These are phyloP conservation scores for Diceros bicornis DNA, from an alignment of 2,797 vertebrate genomes.

Conservation along the genomic window DNA sequence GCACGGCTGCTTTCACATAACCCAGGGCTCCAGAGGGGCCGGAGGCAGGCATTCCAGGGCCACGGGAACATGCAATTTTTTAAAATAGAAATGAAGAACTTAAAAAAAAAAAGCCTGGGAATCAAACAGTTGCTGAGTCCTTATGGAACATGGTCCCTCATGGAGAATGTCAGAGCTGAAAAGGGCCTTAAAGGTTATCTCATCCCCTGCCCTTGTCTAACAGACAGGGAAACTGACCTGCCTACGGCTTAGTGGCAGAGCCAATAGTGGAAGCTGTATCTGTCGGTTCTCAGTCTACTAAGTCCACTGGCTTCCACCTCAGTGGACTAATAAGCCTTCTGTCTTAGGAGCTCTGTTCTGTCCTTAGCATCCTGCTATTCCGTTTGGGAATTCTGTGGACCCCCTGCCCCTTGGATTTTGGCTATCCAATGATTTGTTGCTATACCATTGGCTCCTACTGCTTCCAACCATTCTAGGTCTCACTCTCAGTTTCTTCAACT, in stretches of 20 bases:
- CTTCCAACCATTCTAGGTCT: neutral
- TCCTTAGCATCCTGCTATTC: neutral
- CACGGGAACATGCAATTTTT: conserved; percentile 91
- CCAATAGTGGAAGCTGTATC: neutral
- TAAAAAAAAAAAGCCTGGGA: conserved; percentile 93
- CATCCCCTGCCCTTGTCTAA: conserved; percentile 25
- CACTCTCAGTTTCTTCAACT: conserved; percentile 5
- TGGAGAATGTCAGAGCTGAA: conserved; percentile 75
- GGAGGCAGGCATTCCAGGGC: conserved; percentile 91
- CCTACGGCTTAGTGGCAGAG: neutral
- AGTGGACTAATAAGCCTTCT: neutral
- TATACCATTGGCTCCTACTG: neutral
- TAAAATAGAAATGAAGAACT: conserved; percentile 96
- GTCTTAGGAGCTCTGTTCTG: neutral
- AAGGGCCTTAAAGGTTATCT: conserved; percentile 62
- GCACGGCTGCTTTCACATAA: conserved; percentile 96
- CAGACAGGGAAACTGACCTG: conserved; percentile 39
- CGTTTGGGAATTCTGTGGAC: neutral
- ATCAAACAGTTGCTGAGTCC: conserved; percentile 89
- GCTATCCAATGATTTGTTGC: neutral
- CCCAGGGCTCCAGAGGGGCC: conserved; percentile 94
- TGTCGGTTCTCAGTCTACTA: neutral
- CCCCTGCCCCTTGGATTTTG: neutral
- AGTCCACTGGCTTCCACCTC: neutral
- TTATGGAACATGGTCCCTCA: conserved; percentile 69